Conservation (phyloP, 1,140 invertebrate species). For the Tetramorium alpestre region DNA sequence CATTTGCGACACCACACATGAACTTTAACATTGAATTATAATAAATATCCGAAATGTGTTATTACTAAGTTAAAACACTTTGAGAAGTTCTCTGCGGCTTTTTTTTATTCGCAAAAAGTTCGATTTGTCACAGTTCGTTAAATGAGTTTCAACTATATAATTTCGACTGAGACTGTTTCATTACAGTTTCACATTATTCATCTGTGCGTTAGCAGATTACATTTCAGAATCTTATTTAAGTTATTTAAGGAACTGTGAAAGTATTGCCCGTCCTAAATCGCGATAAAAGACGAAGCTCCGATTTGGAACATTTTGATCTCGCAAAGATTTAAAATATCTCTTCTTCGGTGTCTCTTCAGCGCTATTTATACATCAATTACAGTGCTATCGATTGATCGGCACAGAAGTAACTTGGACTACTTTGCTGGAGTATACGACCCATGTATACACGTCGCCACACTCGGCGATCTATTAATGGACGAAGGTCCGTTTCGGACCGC, state of each 20-base stretch:
- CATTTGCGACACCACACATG: not conserved
- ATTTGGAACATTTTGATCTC: not conserved
- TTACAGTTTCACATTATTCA: not conserved
- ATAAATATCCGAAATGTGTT: not conserved
- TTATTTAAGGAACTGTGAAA: slow-evolving; percentile 20
- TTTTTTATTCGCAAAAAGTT: not conserved
- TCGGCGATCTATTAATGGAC: slow-evolving; percentile 58
- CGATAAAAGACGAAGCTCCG: not conserved
- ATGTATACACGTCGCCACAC: not conserved
- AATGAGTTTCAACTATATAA: not conserved
- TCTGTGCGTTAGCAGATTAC: not conserved
- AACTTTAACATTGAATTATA: not conserved
- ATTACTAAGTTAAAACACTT: not conserved
- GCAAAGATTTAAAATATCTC: slow-evolving; percentile 8
- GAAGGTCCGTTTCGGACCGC: slow-evolving; percentile 26
- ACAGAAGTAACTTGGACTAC: slow-evolving; percentile 36
- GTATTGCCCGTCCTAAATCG: slow-evolving; percentile 3
- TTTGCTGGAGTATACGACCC: slow-evolving; percentile 2
- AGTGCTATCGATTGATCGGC: slow-evolving; percentile 33
- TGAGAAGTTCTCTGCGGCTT: not conserved
- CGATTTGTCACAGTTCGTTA: not conserved
- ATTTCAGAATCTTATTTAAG: not conserved
- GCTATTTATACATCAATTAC: slow-evolving; percentile 44
- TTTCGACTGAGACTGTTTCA: not conserved
- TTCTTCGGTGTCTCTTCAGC: not conserved